Evolutionary conservation across 2,888 invertebrate species (phyloP), one percentile per base, ranked within the genome.

Genomic region (Boloria selene): DNA sequence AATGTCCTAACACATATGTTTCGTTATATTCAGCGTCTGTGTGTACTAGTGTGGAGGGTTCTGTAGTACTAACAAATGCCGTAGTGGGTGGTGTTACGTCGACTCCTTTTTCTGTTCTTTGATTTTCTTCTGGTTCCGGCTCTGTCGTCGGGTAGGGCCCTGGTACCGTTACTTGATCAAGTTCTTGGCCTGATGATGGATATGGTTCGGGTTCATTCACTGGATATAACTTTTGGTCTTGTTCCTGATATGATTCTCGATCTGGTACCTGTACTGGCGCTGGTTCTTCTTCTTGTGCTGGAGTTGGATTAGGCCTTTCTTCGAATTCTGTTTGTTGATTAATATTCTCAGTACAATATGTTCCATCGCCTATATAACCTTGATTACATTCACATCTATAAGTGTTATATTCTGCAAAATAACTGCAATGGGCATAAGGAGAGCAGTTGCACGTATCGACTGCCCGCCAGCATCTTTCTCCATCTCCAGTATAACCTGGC

Each of bases 401-500:
- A 26, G 63, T 74, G 38, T 76, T 85, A n/a, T 71, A 73, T 4
- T 71, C 73, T 42, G 75, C 70, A 45, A 82, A 79, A 63, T 76
- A 80, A 2, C 72, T 70, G 62, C 88, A 89, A 31, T 80, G 70
- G 7, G 82, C 89, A 62, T 83, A 76, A 5, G 77, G 81, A n/a
- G 88, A 87, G 72, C 89, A 89, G 38, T 75, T 75, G 72, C 87
- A 88, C 17, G 73, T 70, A 42, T 81, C 78, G 38, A 75, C 81
- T 47, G 75, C 76, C 54, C 77, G 74, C 77, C 80, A 81, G 82
- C 98, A 98, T 50, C 84, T 85, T 61, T 93, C 90, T 13, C 97
- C 97, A 79, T 97, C 94, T 13, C 97, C 97, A 51, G 93, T 92
- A 81, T 93, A 97, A 13, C 97, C 97, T 7, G 94, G 85, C 71